These are phyloP conservation scores for Andrena praecox DNA, from an alignment of 2,888 invertebrate genomes.

Conservation along the genomic window DNA sequence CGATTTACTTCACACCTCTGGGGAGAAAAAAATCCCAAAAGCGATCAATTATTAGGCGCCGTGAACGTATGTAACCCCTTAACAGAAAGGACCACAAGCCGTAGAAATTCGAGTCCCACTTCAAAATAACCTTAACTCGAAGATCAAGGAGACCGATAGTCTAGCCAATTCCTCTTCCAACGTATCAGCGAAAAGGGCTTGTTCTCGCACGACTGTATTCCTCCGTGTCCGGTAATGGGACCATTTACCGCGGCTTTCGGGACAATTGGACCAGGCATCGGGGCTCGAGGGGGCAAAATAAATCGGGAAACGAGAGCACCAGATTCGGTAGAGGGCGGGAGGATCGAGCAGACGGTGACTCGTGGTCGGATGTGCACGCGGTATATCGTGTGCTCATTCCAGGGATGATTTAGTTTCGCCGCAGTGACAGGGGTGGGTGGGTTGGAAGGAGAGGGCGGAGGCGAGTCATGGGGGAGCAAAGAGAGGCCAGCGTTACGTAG, in stretches of 20 bases:
- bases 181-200: neutral
- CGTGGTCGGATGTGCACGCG: conserved; percentile 23
- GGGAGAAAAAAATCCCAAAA: no score
- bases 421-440: conserved; percentile 21
- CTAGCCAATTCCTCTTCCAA: no score
- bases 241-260: conserved; percentile 3
- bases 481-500: conserved; percentile 54
- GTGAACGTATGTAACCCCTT: no score
- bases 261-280: conserved; percentile 11
- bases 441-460: neutral
- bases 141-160: no score
- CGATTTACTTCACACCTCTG: no score
- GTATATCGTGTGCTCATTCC: conserved; percentile 49
- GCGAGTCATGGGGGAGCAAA: conserved; percentile 24
- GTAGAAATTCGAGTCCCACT: no score
- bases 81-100: no score
- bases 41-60: no score
- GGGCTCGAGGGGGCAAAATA: conserved; percentile 30
- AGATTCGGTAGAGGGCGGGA: conserved; percentile 12
- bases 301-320: conserved; percentile 28
- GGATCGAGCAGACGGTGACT: conserved; percentile 37
- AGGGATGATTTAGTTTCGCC: conserved; percentile 76
- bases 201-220: neutral
- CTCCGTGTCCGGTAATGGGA: neutral
- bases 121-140: no score